Base-by-base conservation (phyloP, 2,797 vertebrate genomes). In the Acridotheres tristis region DNA sequence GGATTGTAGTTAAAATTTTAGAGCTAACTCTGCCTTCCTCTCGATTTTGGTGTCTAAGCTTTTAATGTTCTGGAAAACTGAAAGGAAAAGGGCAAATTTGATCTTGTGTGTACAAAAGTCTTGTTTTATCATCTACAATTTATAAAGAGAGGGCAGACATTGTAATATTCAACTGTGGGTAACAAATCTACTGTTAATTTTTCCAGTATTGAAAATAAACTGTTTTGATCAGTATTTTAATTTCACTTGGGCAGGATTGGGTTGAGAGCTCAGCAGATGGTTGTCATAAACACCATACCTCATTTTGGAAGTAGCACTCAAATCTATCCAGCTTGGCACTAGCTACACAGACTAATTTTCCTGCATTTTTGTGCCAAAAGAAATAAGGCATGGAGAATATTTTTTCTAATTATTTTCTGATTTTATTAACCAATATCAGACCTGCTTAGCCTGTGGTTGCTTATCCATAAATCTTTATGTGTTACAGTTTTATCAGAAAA, bases 261-360 rank as follows among this genome's bases (percentile, higher is more conserved):
- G 61, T 95, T 96, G 85, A 83, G 61, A 95, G 88, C 92, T 95
- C 69, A 97, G 93, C 97, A 98, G 96, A 97, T 98, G 97, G 96
- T 93, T 96, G 91, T 91, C 85, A 91, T 95, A 96, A 97, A 95
- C 77, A 80, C 68, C 73, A 71, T 78, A 88, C 59, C 83, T 71
- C 84, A 89, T 97, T 97, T 96, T 84, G 90, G 93, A 97, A 95
- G 87, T 85, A 72, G 67, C 57, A 30, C 93, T 94, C 75, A 97
- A 85, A 96, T 95, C 77, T 96, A 69, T 89, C 83, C 77, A 94
- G 75, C 69, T 97, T 97, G 96, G 93, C 96, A 96, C 32, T 82
- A 62, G 61, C 32, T 94, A 61, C 34, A 55, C 51, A 74, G 54
- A 77, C 77, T 94, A 91, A 78, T 96, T 97, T 97, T 94, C 87